Evolutionary conservation across 2,888 invertebrate species (phyloP), one percentile per base, ranked within the genome.

Genomic region (Craniophora ligustri): DNA sequence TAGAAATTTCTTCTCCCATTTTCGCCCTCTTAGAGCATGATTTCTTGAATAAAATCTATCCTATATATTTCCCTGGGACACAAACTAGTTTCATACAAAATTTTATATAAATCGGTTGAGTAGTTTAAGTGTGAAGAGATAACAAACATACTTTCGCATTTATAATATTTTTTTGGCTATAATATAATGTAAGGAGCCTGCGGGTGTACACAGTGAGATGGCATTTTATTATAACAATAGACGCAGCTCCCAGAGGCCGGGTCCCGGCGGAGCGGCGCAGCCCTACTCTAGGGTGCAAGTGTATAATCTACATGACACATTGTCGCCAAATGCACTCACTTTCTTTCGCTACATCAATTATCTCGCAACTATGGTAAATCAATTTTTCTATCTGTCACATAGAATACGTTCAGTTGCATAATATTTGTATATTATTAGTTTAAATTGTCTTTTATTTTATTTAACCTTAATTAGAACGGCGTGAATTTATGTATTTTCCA

Each of bases 161-260:
- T n/a, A n/a, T n/a, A n/a, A n/a, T n/a, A n/a, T n/a, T n/a, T n/a
- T n/a, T n/a, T n/a, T n/a, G n/a, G n/a, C n/a, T n/a, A n/a, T n/a
- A 26, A 26, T 2, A 26, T 26, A n/a, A 26, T 26, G 26, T 28
- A 39, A 63, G 58, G 66, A 18, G 13, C 75, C 46, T 78, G 65
- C 41, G 45, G 32, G 63, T 78, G 79, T 88, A 77, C 79, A 80
- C 67, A 79, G 78, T 82, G 86, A 88, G 82, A 91, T 88, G 87
- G 83, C 86, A 86, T 93, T 92, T 91, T 92, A 92, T 89, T 92
- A 91, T 91, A 91, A 91, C 91, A 92, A 92, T 87, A 87, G 86
- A 78, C 70, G 63, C 62, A 74, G 78, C 81, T 85, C 86, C 87
- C 50, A 42, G 50, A 42, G 50, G 30, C 31, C 38, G 26, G 31